These are phyloP conservation scores for Clytia hemisphaerica DNA, from an alignment of 30 jellyfish, hydroid and myxozoan species.

Conservation along the genomic window DNA sequence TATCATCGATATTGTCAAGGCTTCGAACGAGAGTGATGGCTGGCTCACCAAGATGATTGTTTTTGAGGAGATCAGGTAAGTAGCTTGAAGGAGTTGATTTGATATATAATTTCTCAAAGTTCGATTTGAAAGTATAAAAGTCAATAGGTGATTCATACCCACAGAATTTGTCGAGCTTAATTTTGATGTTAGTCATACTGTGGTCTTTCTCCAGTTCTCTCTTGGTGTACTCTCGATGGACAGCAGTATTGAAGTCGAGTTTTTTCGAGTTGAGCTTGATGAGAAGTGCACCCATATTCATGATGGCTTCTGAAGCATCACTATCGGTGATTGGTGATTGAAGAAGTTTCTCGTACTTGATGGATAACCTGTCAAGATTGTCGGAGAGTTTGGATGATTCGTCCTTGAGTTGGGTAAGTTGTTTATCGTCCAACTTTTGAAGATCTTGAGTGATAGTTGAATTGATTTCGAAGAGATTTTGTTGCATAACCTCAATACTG, in stretches of 20 bases:
- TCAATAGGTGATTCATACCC: not conserved
- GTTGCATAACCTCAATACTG: too few species aligned
- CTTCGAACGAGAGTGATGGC: not conserved
- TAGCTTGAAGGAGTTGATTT: not conserved
- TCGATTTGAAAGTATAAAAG: slow-evolving; percentile 9
- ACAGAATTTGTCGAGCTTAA: not conserved
- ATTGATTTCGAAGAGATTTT: too few species aligned
- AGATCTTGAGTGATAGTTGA: too few species aligned
- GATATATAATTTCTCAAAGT: not conserved
- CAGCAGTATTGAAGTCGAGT: not conserved
- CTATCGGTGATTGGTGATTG: not conserved
- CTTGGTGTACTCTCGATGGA: too few species aligned
- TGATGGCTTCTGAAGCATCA: not conserved
- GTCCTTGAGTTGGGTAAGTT: slow-evolving; percentile 5
- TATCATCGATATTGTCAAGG: not conserved
- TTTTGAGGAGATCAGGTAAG: slow-evolving; percentile 3
- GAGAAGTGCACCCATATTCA: not conserved
- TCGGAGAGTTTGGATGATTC: not conserved
- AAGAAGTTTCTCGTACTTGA: not conserved
- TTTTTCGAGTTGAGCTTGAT: not conserved
- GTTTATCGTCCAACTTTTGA: too few species aligned
- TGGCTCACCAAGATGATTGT: not conserved
- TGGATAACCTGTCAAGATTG: not conserved
- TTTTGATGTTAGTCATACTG: not conserved
- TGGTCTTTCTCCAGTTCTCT: not conserved